phyloP scores from a whole-genome alignment of 2,797 vertebrate species.

The Megaceryle alcyon region DNA sequence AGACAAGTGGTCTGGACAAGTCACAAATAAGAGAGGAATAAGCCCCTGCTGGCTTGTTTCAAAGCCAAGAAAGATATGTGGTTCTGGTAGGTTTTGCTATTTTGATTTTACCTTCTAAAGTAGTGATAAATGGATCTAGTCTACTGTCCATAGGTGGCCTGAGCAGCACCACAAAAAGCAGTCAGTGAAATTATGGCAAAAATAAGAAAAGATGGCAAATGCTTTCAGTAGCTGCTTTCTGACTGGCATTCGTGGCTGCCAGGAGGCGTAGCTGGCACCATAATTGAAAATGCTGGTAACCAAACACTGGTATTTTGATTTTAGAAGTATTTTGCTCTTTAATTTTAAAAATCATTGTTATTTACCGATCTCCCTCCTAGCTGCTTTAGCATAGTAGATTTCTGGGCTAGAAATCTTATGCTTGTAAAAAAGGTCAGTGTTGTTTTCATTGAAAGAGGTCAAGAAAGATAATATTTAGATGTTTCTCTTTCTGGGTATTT shows the following conservation, averaged over 20 bases:
- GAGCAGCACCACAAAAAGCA: background rate
- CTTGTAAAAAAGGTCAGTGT: background rate
- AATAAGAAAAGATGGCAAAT: background rate
- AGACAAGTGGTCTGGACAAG: background rate
- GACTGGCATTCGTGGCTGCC: accelerated
- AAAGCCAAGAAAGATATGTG: background rate
- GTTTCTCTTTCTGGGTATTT: background rate
- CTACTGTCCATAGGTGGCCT: background rate
- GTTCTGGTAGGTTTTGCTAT: background rate
- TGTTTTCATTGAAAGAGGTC: background rate
- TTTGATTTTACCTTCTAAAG: background rate
- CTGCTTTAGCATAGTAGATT: background rate
- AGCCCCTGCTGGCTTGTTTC: background rate
- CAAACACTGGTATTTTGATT: background rate
- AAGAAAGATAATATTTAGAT: background rate
- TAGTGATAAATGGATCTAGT: background rate
- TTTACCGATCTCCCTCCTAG: background rate
- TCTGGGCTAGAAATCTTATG: background rate
- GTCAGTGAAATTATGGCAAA: background rate
- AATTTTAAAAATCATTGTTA: background rate
- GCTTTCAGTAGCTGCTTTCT: background rate
- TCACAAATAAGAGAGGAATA: background rate
- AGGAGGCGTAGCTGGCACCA: background rate
- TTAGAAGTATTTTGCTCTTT: background rate
- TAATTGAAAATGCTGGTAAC: background rate